Percentiles rank a stretch among this genome's conserved stretches.
phyloP scores from a whole-genome alignment of 2,888 invertebrate genomes.

The Ischnura elegans region DNA sequence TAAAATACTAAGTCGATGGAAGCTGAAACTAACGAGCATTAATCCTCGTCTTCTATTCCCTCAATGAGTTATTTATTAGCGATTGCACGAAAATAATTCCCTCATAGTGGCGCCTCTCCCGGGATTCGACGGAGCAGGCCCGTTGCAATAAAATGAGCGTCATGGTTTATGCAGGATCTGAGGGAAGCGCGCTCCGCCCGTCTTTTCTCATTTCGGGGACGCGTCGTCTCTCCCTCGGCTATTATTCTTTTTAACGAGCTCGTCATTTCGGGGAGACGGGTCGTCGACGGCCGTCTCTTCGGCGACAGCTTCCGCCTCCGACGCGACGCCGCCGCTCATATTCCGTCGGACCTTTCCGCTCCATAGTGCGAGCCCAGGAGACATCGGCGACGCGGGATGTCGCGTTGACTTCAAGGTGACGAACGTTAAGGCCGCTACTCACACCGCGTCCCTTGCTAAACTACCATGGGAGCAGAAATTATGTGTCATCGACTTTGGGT shows the following conservation, averaged over 20 bases:
- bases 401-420: neutral
- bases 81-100: neutral
- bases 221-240: neutral
- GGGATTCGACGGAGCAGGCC: too few relatives aligned
- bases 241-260: constrained; percentile 54
- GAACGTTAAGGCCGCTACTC: too few relatives aligned
- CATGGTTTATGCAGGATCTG: constrained; percentile 13
- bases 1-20: too few relatives aligned
- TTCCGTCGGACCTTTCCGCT: neutral
- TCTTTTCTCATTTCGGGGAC: neutral
- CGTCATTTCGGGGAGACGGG: neutral
- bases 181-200: neutral
- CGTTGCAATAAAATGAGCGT: neutral
- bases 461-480: too few relatives aligned
- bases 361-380: neutral
- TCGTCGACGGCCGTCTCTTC: neutral
- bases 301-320: neutral
- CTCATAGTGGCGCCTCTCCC: neutral
- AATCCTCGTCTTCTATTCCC: neutral
- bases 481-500: too few relatives aligned
- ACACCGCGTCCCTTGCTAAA: too few relatives aligned
- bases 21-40: neutral
- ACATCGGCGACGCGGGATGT: neutral
- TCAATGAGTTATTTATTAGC: neutral
- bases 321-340: neutral